Evolutionary conservation across 2,888 invertebrate genomes (phyloP).

Genomic region (Drosophila algonquin): DNA sequence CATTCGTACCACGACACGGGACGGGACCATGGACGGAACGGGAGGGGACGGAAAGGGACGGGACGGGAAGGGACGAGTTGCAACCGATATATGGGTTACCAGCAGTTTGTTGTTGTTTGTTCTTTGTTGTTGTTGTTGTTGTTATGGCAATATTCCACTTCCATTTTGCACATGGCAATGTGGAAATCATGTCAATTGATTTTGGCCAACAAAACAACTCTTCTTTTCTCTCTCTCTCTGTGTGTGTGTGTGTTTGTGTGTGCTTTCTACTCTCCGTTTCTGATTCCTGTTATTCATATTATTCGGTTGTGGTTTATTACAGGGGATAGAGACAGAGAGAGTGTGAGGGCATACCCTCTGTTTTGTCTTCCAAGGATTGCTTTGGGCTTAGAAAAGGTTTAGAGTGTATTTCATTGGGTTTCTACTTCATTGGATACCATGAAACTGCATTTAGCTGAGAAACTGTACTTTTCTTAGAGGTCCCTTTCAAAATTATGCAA

Average conservation of each 20-base stretch:
- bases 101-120: conserved; percentile 18
- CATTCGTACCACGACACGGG: conserved; percentile 72
- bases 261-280: background rate
- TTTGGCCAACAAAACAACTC: conserved; percentile 46
- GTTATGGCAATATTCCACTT: conserved; percentile 44
- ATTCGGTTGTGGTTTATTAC: background rate
- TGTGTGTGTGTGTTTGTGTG: background rate
- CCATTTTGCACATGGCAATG: conserved; percentile 38
- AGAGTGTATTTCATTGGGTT: too few species aligned
- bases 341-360: too few species aligned
- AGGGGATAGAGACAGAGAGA: background rate
- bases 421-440: too few species aligned
- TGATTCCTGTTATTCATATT: conserved; percentile 8
- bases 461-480: too few species aligned
- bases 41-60: conserved; percentile 35
- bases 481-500: too few species aligned
- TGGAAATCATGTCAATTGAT: conserved; percentile 75
- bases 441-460: too few species aligned
- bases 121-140: conserved; percentile 42
- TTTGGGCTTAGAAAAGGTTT: too few species aligned
- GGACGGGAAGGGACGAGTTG: conserved; percentile 37
- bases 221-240: background rate
- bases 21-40: conserved; percentile 39
- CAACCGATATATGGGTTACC: conserved; percentile 37
- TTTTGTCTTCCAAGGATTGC: too few species aligned